Evolutionary conservation across 2,797 vertebrate genomes (phyloP), one percentile per base, ranked within the genome.

Genomic region (Phyllotis vaccarum): DNA sequence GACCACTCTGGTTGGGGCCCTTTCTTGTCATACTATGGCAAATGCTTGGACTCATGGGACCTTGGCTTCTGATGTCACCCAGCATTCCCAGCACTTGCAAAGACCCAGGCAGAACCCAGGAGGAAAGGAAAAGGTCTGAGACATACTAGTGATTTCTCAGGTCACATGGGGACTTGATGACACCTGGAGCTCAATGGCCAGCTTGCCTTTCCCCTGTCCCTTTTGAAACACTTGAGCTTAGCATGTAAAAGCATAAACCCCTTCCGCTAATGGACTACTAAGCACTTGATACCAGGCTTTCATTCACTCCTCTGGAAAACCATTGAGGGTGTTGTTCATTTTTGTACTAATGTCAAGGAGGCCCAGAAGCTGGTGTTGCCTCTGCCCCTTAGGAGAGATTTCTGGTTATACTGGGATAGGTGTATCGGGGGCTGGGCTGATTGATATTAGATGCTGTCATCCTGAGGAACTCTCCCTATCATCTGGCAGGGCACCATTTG

Each of bases 81-180:
- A 78, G 40, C 34, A 0, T 22, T 14, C 74, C 72, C 8, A 2
- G 89, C 5, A 13, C 62, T 86, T 40, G 16, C 11, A 9, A 4
- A 54, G 85, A 8, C 46, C 49, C 34, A 56, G 34, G 46, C 10
- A 86, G 46, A 86, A 56, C 16, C 8, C 27, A 56, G 68, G 68
- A 81, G 74, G 91, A 94, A 92, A 78, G 62, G 95, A 90, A 96
- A 72, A 16, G 0, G 62, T 62, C 80, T 24, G 66, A 54, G 85
- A 96, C 93, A 90, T 49, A 91, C 14, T 62, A 78, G 90, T 74
- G 81, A 64, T 89, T 93, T 94, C 82, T 83, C 56, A 66, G 68
- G 92, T 75, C 88, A 66, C 82, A 68, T 4, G 34, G 95, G 54
- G 94, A 89, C 93, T 94, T 80, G 22, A 3, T 85, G 95, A 80